Evolutionary conservation across 2,888 invertebrate genomes (phyloP), one percentile per base, ranked within the genome.

Genomic region (Tachystola acroxantha): DNA sequence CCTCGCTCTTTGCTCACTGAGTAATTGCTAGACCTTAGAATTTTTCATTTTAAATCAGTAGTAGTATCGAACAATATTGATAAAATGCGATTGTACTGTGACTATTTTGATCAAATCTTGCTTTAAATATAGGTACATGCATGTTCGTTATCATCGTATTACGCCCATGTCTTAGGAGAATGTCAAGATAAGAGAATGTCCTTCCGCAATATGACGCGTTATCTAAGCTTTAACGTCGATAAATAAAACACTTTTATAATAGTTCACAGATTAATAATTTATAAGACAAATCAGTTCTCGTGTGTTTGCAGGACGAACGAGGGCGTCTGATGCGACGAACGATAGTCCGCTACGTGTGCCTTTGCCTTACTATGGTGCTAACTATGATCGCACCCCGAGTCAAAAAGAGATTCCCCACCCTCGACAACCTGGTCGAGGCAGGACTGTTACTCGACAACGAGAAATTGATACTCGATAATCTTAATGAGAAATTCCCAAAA

Each of bases 361-460:
- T 96, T 19, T 94, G 95, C 53, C 88, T 96, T n/a, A 95, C 96
- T 0, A 92, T 96, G 91, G 94, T 94, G 42, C 90, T 96, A 52
- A 91, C 93, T 25, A 94, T 94, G 89, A 93, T 96, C 45, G 94
- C 95, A 34, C 95, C 96, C 0, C 88, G 93, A 31, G 96, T 96
- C 13, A 96, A 96, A 70, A 96, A 95, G 67, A 89, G 96, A 10
- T 96, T 96, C 69, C 96, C 96, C 0, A 93, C 93, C 1, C 78
- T 95, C 39, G 91, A 92, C 46, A 94, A 96, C 71, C 91, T 96
- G 40, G 93, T 96, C 3, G 96, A 96, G 43, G 93, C 95, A 5
- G 96, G 96, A 51, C 80, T 96, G 27, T 78, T 96, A 27, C 88
- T 93, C 39, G 93, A 94, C 43, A 96, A 94, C 61, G 96, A 96